Percentiles rank a stretch among this genome's conserved stretches.
These are phyloP conservation scores for Drosophila limbata DNA, from an alignment of 2,888 invertebrate species.

Conservation along the genomic window DNA sequence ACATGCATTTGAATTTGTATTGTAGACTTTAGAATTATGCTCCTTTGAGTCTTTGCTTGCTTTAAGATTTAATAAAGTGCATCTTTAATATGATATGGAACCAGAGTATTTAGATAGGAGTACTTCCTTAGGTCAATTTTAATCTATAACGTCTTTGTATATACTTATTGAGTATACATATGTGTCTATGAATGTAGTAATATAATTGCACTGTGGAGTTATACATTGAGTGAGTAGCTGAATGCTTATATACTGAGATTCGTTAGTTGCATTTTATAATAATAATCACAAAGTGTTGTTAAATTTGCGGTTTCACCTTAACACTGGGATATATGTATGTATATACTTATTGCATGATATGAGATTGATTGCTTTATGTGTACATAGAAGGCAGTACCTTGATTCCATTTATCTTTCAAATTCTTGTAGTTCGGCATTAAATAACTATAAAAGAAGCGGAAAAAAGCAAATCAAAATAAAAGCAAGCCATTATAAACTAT, in stretches of 20 bases:
- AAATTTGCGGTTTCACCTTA: constrained; percentile 1
- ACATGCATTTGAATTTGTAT: neutral
- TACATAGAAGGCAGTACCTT: constrained; percentile 14
- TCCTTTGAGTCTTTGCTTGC: neutral
- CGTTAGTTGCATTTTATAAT: neutral
- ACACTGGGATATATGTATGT: neutral
- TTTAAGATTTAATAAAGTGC: neutral
- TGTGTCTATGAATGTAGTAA: constrained; percentile 2
- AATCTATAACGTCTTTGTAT: neutral
- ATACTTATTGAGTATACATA: constrained; percentile 8
- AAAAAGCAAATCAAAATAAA: constrained; percentile 56
- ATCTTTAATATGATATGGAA: constrained; percentile 12
- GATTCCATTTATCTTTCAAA: constrained; percentile 52
- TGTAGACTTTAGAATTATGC: neutral
- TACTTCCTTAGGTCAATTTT: neutral
- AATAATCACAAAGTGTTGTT: constrained; percentile 4
- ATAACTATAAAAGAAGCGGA: constrained; percentile 67
- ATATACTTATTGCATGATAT: constrained; percentile 11
- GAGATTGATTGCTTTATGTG: constrained; percentile 29
- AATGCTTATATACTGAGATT: constrained; percentile 7
- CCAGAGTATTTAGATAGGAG: constrained; percentile 18
- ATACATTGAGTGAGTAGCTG: neutral
- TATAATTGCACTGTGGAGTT: constrained; percentile 6
- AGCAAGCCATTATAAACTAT: constrained; percentile 38
- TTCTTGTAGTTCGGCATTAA: constrained; percentile 72